Conservation (phyloP, 2,888 invertebrate species). For the Oxystoma pomonae region DNA sequence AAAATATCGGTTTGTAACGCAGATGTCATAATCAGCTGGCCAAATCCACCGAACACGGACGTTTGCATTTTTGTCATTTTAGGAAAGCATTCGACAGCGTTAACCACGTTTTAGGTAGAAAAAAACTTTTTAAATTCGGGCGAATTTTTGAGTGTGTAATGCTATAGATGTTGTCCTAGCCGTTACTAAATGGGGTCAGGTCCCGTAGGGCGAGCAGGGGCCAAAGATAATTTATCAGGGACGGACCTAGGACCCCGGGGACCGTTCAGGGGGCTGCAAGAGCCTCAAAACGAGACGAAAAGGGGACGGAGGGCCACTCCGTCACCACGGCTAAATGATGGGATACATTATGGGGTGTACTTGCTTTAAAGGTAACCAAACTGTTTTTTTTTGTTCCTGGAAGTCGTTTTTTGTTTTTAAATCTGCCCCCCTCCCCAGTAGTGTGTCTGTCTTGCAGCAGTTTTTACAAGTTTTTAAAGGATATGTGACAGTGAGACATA, state of each 20-base stretch:
- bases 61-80: neutral
- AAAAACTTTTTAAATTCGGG: no score
- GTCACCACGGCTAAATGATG: constrained; percentile 66
- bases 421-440: no score
- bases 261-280: constrained; percentile 23
- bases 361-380: constrained; percentile 87
- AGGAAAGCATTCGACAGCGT: neutral
- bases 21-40: neutral
- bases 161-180: neutral
- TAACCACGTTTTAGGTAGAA: no score
- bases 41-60: neutral
- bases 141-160: no score
- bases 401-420: no score
- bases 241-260: constrained; percentile 18
- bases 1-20: neutral
- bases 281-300: constrained; percentile 15
- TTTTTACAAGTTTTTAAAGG: no score
- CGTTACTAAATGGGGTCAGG: constrained; percentile 5
- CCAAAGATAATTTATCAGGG: neutral
- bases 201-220: neutral
- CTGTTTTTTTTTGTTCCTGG: no score
- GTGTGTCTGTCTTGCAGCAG: no score
- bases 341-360: constrained; percentile 93
- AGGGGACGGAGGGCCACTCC: constrained; percentile 45
- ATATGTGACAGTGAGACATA: no score